phyloP scores from a whole-genome alignment of 2,113 vertebrate genomes.

The Pogona vitticeps region DNA sequence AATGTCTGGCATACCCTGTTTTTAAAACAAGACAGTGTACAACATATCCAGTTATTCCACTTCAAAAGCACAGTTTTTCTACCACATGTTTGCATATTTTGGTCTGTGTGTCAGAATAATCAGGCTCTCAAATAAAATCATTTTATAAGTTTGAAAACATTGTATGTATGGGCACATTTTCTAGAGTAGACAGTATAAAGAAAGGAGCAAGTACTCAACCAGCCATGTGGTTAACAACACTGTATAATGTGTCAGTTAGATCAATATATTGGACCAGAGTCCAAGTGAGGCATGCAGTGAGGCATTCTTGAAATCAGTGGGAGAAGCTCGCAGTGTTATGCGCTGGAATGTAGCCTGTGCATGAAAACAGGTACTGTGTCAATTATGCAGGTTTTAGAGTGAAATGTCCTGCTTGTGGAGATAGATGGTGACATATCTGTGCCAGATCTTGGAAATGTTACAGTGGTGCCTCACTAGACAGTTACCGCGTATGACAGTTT shows the following conservation, averaged over 20 bases:
- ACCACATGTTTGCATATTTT: conserved; percentile 1
- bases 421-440: no score
- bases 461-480: no score
- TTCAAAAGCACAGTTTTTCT: neutral
- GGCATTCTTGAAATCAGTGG: neutral
- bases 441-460: no score
- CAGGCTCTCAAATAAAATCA: neutral
- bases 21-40: neutral
- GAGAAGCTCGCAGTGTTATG: neutral
- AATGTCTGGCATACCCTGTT: neutral
- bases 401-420: neutral
- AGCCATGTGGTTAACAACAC: neutral
- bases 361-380: neutral
- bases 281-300: neutral
- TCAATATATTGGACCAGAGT: neutral
- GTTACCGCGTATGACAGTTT: no score
- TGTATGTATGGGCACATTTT: neutral
- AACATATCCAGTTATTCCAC: neutral
- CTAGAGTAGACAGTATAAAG: neutral
- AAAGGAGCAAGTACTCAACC: neutral
- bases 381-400: neutral
- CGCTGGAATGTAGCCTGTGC: neutral
- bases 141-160: neutral
- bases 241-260: neutral
- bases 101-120: neutral